Base-by-base conservation (phyloP, 2,888 invertebrate genomes). In the Hirtodrosophila cameraria region DNA sequence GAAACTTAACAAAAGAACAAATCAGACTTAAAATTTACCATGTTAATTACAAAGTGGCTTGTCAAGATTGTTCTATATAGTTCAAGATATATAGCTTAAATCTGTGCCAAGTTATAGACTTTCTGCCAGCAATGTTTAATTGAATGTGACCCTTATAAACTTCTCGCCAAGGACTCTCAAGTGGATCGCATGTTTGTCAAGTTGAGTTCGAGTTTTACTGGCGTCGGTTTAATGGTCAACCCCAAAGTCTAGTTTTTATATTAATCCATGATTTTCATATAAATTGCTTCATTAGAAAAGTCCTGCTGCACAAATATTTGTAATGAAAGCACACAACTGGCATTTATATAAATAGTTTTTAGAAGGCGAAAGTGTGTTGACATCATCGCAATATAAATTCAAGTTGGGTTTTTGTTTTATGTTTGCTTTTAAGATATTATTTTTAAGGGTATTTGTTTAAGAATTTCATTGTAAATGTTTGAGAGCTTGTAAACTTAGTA, bases 241-340 rank as follows among this genome's bases (percentile, higher is more conserved):
- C 68, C 48, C 41, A 16, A 12, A 12, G 35, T 13, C 27, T 16
- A 6, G 15, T 28, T 42, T 42, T 52, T 52, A 62, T 58, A 71
- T 68, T 85, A 72, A 72, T 48, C 62, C 86, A 64, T 79, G 80
- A 66, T 83, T 62, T 66, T 69, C 80, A 80, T 80, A 83, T 69
- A 80, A 80, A 80, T 73, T 75, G 73, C 80, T 79, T 80, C 83
- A 80, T 80, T 80, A 80, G 45, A 23, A 13, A 11, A 35, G 48
- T 52, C 60, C 60, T 68, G 64, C 54, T 38, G 39, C 16, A 42
- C 60, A 72, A 75, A 76, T 64, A 57, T 62, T 69, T 69, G 18
- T 39, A 64, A 53, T 57, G 54, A 43, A 38, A 55, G 58, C 52
- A 18, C 52, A 18, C 58, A 53, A 30, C 23, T 59, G 54, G 35